A percentile compares a stretch with the other conserved stretches of the same genome.
These are phyloP conservation scores for Zophobas morio DNA, from an alignment of 1,140 invertebrate species.

Conservation along the genomic window DNA sequence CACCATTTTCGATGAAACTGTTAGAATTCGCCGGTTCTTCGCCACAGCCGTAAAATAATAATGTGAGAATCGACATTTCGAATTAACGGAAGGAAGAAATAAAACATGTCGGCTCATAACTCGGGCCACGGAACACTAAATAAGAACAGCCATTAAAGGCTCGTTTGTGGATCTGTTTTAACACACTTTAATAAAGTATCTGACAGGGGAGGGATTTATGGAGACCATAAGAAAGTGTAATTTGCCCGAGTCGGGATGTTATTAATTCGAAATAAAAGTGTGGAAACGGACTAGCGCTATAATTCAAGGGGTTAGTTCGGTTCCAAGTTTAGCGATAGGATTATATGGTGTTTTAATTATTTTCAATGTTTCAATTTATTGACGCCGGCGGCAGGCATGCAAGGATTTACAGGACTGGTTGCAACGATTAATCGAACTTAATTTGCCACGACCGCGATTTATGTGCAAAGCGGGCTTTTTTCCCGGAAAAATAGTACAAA, in stretches of 20 bases:
- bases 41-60: not conserved
- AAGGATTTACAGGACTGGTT: conserved; percentile 12
- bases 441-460: not conserved
- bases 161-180: conserved; percentile 40
- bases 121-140: not conserved
- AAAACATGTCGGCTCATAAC: conserved; percentile 21
- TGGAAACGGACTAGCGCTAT: conserved; percentile 3
- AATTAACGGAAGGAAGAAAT: conserved; percentile 40
- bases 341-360: conserved; percentile 31
- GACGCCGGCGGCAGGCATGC: not conserved
- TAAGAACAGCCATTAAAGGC: conserved; percentile 28
- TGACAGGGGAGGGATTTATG: conserved; percentile 32
- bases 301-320: conserved; percentile 12
- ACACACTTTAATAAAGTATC: conserved; percentile 26
- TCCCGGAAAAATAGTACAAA: no score
- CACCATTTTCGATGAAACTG: no score
- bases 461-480: no score
- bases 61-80: not conserved
- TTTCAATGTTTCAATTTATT: conserved; percentile 28
- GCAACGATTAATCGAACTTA: conserved; percentile 8
- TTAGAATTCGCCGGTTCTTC: no score
- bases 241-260: conserved; percentile 16
- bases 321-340: not conserved
- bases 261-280: conserved; percentile 35
- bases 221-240: conserved; percentile 24